Percentiles rank a stretch among this genome's conserved stretches.
Evolutionary conservation across 1,140 invertebrate species (phyloP).

Genomic region (Caenorhabditis brenneri): DNA sequence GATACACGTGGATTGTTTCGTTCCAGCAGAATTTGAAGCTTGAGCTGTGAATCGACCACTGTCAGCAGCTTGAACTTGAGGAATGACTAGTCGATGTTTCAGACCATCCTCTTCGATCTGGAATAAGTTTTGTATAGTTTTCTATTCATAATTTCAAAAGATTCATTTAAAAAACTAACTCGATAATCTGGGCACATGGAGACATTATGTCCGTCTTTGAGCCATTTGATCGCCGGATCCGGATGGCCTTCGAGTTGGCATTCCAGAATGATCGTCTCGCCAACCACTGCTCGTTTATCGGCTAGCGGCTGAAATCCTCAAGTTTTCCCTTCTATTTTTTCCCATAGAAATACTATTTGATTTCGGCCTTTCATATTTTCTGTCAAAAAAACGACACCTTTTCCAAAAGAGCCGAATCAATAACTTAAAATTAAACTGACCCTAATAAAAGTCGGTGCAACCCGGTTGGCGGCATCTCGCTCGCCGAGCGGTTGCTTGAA

Average conservation of each 20-base stretch:
- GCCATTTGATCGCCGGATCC: constrained; percentile 61
- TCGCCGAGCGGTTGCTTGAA: constrained; percentile 66
- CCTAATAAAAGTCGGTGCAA: constrained; percentile 64
- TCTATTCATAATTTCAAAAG: no score
- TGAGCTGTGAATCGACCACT: constrained; percentile 68
- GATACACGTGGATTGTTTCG: constrained; percentile 70
- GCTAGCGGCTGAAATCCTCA: constrained; percentile 65
- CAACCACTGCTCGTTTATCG: constrained; percentile 68
- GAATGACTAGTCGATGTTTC: constrained; percentile 60
- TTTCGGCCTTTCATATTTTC: no score
- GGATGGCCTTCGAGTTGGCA: constrained; percentile 66
- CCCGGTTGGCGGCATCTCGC: constrained; percentile 60
- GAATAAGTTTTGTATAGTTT: no score
- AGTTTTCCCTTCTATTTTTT: constrained; percentile 53
- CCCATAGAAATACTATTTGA: no score
- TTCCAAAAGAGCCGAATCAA: no score
- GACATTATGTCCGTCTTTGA: constrained; percentile 69
- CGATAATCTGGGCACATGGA: constrained; percentile 68
- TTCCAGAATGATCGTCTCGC: constrained; percentile 67
- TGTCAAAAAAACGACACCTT: no score
- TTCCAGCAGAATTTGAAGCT: constrained; percentile 69
- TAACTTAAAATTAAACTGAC: no score
- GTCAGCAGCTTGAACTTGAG: constrained; percentile 62
- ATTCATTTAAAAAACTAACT: no score
- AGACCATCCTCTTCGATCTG: constrained; percentile 64